Evolutionary conservation across 2,113 vertebrate species (phyloP), one percentile per base, ranked within the genome.

Genomic region (Dinomys branickii): DNA sequence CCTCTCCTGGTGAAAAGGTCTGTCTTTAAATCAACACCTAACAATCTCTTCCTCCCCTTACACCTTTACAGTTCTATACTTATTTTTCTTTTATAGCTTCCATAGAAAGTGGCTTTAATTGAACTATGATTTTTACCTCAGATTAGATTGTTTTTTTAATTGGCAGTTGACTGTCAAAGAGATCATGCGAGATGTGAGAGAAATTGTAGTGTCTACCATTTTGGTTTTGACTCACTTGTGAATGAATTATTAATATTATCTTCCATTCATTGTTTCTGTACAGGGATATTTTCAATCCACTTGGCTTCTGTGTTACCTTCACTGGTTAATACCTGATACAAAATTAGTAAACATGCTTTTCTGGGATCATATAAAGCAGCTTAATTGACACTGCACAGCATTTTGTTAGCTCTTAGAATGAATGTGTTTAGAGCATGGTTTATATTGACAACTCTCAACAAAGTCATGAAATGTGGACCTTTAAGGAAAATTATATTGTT

Each of bases 221-320:
- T 89, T 92, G 56, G 54, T 90, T 26, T 73, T 90, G n/a, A 50
- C 63, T 94, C 67, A 71, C 9, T 75, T 81, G 13, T 44, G 10
- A 41, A 63, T 97, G 52, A 94, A 97, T 92, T 95, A 81, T 81
- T 91, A 93, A 92, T 87, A 88, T 30, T 67, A 58, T 71, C 41
- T 88, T 84, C 11, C 69, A 65, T 13, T 52, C 56, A 77, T 33
- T 89, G 28, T 93, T 94, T 73, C 83, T 93, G 44, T 71, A 52
- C 16, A 47, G 50, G 28, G 85, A 65, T 93, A 47, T 88, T 71
- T 92, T 92, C 58, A 67, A 92, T 20, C 47, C 69, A 44, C 1
- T 77, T 88, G 33, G 19, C 56, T 88, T 22, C 91, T 84, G 54
- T 10, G 2, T 91, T 96, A 35, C 11, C 26, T 93, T 59, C 52